phyloP scores from a whole-genome alignment of 2,888 invertebrate genomes.

The Drosophila pseudotalamancana region DNA sequence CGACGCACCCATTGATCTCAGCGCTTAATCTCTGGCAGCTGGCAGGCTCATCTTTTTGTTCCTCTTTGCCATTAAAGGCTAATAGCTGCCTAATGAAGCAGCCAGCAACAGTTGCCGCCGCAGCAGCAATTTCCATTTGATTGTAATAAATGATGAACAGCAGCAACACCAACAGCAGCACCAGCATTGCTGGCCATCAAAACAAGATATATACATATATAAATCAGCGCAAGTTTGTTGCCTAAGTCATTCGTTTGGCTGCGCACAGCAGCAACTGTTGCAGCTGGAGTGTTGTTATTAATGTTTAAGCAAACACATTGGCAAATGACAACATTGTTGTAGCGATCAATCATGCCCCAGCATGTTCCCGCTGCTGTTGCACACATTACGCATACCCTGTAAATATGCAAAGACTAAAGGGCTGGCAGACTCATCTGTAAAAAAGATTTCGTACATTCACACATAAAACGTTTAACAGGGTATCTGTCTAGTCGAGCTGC shows the following conservation, averaged over 20 bases:
- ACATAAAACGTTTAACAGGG: constrained; percentile 1
- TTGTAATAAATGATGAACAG: constrained; percentile 52
- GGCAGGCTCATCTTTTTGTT: constrained; percentile 15
- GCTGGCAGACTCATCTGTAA: neutral
- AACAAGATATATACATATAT: constrained; percentile 16
- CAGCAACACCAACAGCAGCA: constrained; percentile 13
- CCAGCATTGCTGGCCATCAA: constrained; percentile 25
- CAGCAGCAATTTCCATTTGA: constrained; percentile 50
- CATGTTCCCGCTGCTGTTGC: neutral
- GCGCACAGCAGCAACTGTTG: constrained; percentile 14
- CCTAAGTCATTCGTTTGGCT: constrained; percentile 66
- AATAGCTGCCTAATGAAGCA: constrained; percentile 55
- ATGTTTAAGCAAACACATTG: constrained; percentile 46
- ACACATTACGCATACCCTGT: constrained; percentile 26
- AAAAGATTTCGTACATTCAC: neutral
- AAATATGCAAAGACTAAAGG: neutral
- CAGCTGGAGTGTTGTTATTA: constrained; percentile 42
- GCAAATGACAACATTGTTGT: constrained; percentile 41
- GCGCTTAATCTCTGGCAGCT: neutral
- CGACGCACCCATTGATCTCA: constrained; percentile 23
- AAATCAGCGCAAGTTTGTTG: constrained; percentile 74
- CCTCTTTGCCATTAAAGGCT: constrained; percentile 29
- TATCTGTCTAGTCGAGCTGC: constrained; percentile 1
- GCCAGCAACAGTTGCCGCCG: constrained; percentile 7
- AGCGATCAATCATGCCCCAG: constrained; percentile 50